These are phyloP conservation scores for Ifrita kowaldi DNA, from an alignment of 2,113 vertebrate species.

Conservation along the genomic window DNA sequence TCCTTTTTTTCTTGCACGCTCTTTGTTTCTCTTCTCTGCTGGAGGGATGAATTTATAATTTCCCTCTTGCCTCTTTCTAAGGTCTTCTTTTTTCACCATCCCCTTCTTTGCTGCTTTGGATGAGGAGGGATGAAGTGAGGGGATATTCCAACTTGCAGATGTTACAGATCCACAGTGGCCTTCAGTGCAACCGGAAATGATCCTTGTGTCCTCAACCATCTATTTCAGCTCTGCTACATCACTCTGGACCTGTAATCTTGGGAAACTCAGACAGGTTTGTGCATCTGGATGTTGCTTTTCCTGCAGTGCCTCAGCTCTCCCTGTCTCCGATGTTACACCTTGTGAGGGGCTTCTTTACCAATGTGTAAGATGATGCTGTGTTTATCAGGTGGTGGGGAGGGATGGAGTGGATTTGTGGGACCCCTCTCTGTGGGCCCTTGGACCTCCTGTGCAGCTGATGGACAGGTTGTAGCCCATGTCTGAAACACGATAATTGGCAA, in stretches of 20 bases:
- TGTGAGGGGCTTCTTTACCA: neutral
- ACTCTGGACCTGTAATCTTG: neutral
- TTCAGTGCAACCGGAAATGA: neutral
- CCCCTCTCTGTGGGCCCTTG: accelerated
- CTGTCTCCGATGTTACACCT: neutral
- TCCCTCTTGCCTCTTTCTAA: neutral
- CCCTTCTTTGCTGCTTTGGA: neutral
- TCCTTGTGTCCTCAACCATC: neutral
- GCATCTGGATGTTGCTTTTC: neutral
- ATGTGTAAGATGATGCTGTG: neutral
- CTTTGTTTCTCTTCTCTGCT: neutral
- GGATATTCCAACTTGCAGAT: neutral
- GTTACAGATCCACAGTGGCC: neutral
- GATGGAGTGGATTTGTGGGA: neutral
- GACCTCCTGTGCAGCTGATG: neutral
- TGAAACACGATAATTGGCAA: neutral
- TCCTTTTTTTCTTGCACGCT: neutral
- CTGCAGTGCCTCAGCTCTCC: neutral
- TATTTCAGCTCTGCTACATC: neutral
- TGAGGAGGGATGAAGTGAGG: neutral
- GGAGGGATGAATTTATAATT: neutral
- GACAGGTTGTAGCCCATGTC: neutral
- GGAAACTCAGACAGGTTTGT: neutral
- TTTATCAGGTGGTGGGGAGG: neutral
- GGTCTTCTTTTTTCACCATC: neutral